Base-by-base conservation (phyloP, 1,140 invertebrate genomes). In the Saccostrea echinata region DNA sequence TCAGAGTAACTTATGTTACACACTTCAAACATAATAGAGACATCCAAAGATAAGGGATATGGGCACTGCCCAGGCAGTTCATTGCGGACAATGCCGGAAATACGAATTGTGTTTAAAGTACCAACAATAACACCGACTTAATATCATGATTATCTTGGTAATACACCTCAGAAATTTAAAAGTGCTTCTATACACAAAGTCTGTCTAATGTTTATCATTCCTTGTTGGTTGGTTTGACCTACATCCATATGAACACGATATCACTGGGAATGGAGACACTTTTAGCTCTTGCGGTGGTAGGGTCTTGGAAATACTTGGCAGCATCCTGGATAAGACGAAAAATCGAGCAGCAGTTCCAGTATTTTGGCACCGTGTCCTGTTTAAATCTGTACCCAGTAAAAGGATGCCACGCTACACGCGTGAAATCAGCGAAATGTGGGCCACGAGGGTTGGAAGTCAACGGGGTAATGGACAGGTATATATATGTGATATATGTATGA, bases 301-400 rank as follows among this genome's bases (percentile, higher is more conserved):
- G 68, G 11, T 30, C 30, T 13, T 71, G 24, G 24, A 71, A 71
- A 33, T 71, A 71, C 16, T 33, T 71, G 27, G 68, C 68, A 27
- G 68, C 68, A 16, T 27, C 68, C 24, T 71, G 68, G 68, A 71
- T 71, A 6, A 27, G 68, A 3, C 68, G 24, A 16, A 33, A 71
- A 16, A 71, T 71, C 24, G 11, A 71, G 24, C 27, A 33, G 30
- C 68, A 13, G 30, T 71, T 71, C 30, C 68, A 30, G 68, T 71
- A 71, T 71, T 71, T 71, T 30, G 68, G 68, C 6, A 71, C 27
- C 1, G 68, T 71, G 9, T 71, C 68, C 24, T 30, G 27, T 71
- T 30, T 71, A 71, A 71, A 71, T 30, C 27, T 71, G 13, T 71
- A 71, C 68, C 68, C 68, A 4, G 68, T 71, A 12, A 71, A 71